These are phyloP conservation scores for Formicarius rufipectus DNA, from an alignment of 2,113 vertebrate genomes.

Conservation along the genomic window DNA sequence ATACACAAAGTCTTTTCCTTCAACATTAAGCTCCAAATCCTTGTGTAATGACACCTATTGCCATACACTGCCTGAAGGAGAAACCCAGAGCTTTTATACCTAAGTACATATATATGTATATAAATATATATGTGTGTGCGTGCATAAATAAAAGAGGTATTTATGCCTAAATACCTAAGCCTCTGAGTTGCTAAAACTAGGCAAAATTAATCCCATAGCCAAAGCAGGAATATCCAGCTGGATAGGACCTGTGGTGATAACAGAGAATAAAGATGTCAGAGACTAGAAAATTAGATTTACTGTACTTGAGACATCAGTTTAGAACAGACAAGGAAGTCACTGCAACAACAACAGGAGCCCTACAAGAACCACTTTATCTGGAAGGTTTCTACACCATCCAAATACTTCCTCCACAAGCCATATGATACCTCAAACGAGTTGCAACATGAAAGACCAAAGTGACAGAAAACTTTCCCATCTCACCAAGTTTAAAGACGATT, in stretches of 20 bases:
- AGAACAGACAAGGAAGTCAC: not conserved
- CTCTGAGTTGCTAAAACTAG: not conserved
- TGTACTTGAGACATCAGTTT: not conserved
- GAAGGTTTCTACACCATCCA: not conserved
- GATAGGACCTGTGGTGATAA: not conserved
- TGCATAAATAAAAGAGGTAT: too few species aligned
- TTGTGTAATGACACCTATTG: not conserved
- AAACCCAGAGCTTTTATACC: not conserved
- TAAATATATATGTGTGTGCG: too few species aligned
- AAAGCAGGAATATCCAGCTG: not conserved
- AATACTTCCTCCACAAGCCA: not conserved
- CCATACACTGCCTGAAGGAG: not conserved
- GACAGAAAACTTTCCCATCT: not conserved
- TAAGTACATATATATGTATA: too few species aligned
- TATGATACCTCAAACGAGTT: not conserved
- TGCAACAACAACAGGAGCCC: not conserved
- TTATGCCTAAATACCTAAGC: not conserved
- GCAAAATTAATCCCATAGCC: not conserved
- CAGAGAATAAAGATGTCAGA: not conserved
- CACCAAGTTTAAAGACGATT: constrained; percentile 9
- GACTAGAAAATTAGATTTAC: not conserved
- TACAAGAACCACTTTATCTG: not conserved
- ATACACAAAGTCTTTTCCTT: not conserved
- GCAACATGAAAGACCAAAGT: not conserved
- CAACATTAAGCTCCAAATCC: not conserved